Conservation (phyloP, 2,888 invertebrate genomes). For the Loripinus fragilis region DNA sequence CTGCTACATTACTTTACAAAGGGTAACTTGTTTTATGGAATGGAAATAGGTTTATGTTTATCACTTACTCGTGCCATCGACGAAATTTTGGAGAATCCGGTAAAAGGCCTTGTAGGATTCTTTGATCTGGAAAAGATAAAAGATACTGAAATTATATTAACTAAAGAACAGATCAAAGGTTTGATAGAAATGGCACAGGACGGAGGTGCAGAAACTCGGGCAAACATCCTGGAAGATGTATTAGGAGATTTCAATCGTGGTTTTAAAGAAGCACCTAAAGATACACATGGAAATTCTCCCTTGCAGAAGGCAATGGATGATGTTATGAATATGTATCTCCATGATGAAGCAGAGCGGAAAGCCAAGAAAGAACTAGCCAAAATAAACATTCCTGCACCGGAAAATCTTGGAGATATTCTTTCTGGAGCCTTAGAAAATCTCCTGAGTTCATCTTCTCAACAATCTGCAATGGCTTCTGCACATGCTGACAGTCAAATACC, state of each 20-base stretch:
- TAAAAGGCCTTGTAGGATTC: slow-evolving; percentile 26
- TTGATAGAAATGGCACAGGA: slow-evolving; percentile 32
- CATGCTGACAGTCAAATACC: too few relatives aligned
- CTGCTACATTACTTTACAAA: slow-evolving; percentile 41
- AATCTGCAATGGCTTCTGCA: background rate
- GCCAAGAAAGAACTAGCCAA: background rate
- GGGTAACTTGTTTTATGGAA: slow-evolving; percentile 39
- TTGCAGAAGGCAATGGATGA: slow-evolving; percentile 31
- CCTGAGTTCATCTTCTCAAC: background rate
- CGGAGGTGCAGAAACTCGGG: slow-evolving; percentile 32
- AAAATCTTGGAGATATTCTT: background rate
- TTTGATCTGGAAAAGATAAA: slow-evolving; percentile 31
- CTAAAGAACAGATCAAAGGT: slow-evolving; percentile 22
- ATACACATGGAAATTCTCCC: slow-evolving; percentile 25
- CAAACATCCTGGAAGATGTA: slow-evolving; percentile 28
- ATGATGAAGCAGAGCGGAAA: background rate
- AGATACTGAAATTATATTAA: slow-evolving; percentile 17
- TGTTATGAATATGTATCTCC: slow-evolving; percentile 3
- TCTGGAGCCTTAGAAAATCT: background rate
- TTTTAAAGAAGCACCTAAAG: slow-evolving; percentile 30
- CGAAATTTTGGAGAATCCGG: slow-evolving; percentile 22
- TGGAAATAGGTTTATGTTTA: slow-evolving; percentile 20
- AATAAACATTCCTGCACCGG: background rate
- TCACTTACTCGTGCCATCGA: slow-evolving; percentile 26
- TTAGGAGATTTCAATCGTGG: slow-evolving; percentile 43